phyloP scores from a whole-genome alignment of 1,140 invertebrate species.

The Druon quercuslanigerum region DNA sequence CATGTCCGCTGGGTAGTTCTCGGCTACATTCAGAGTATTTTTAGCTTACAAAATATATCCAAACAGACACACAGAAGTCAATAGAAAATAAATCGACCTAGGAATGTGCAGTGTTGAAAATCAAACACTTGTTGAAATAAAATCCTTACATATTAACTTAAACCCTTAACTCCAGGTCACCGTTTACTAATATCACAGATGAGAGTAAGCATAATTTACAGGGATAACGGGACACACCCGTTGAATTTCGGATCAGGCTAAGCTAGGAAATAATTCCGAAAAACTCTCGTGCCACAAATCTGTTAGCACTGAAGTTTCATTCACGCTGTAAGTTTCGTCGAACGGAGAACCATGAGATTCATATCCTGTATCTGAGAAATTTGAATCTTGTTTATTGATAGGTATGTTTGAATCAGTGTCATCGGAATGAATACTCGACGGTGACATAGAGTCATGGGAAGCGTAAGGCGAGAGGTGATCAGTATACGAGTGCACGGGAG shows the following conservation, averaged over 20 bases:
- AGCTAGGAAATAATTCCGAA: constrained; percentile 79
- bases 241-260: constrained; percentile 68
- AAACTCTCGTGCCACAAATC: constrained; percentile 81
- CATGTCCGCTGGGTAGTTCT: too few species aligned
- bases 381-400: constrained; percentile 56
- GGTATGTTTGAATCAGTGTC: constrained; percentile 52
- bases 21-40: too few species aligned
- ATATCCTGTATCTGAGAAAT: constrained; percentile 69
- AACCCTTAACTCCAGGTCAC: background rate
- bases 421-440: constrained; percentile 64
- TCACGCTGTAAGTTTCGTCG: constrained; percentile 35
- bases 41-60: too few species aligned
- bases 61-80: too few species aligned
- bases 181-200: constrained; percentile 13
- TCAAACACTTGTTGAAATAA: too few species aligned
- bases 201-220: background rate
- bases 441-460: constrained; percentile 66
- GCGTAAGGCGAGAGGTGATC: constrained; percentile 56
- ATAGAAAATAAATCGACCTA: too few species aligned
- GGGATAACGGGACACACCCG: constrained; percentile 12
- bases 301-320: constrained; percentile 71
- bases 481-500: constrained; percentile 41
- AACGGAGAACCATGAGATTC: constrained; percentile 71
- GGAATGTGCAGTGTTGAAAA: too few species aligned
- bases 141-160: too few species aligned